These are phyloP conservation scores for Cosmorhoe ocellata DNA, from an alignment of 2,888 invertebrate species.

Conservation along the genomic window DNA sequence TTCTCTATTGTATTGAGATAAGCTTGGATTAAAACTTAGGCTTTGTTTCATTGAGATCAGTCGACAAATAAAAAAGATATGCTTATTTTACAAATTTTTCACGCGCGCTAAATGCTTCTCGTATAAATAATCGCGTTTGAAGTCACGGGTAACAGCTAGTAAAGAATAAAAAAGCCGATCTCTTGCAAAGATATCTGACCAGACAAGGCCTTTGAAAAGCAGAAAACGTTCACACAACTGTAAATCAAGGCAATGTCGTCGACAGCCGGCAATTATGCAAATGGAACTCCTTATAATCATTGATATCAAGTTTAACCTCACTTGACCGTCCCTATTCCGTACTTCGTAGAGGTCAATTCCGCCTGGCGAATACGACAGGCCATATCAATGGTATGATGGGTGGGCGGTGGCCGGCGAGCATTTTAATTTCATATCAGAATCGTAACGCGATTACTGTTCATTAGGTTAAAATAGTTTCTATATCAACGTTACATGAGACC, in stretches of 20 bases:
- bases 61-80: no score
- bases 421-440: constrained; percentile 13
- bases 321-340: constrained; percentile 38
- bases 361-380: constrained; percentile 28
- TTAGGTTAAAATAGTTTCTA: no score
- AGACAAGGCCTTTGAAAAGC: neutral
- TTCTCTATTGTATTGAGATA: no score
- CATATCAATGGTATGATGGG: constrained; percentile 25
- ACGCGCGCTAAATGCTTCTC: no score
- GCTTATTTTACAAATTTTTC: no score
- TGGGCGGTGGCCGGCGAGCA: constrained; percentile 9
- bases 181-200: no score
- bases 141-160: no score
- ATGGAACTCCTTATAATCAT: constrained; percentile 29
- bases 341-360: constrained; percentile 42
- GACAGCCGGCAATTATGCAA: constrained; percentile 30
- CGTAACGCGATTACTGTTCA: neutral
- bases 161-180: no score
- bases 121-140: no score
- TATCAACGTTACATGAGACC: no score
- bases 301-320: constrained; percentile 41
- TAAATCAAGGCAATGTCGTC: constrained; percentile 24
- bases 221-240: constrained; percentile 3
- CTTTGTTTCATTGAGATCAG: no score
- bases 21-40: no score